These are phyloP conservation scores for Paratrypauchen microcephalus DNA, from an alignment of 2,797 vertebrate genomes.

Conservation along the genomic window DNA sequence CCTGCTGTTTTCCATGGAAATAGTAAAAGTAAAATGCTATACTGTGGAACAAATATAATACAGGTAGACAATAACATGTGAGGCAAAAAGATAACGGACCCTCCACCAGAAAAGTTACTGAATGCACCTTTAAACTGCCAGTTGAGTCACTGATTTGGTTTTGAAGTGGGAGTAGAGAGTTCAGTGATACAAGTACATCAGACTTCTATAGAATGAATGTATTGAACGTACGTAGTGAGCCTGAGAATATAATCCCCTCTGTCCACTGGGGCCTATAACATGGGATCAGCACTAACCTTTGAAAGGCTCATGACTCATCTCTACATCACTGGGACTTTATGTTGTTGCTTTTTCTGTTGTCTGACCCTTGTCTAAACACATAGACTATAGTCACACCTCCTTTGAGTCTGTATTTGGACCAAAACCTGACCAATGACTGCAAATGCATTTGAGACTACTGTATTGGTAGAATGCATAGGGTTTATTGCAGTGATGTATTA, in stretches of 20 bases:
- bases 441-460: background rate
- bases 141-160: background rate
- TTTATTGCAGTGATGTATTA: background rate
- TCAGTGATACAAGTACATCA: background rate
- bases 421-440: background rate
- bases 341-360: background rate
- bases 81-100: too few relatives aligned
- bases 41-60: too few relatives aligned
- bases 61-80: too few relatives aligned
- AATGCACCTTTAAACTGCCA: too few relatives aligned
- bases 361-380: conserved; percentile 7
- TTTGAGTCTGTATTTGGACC: background rate
- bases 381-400: conserved; percentile 1
- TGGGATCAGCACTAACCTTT: background rate
- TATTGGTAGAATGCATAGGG: background rate
- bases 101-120: too few relatives aligned
- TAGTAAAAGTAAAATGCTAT: too few relatives aligned
- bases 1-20: too few relatives aligned
- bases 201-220: background rate
- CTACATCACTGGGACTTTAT: background rate
- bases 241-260: background rate
- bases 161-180: background rate
- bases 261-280: background rate
- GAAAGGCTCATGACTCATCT: background rate
- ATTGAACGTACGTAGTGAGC: background rate